phyloP scores from a whole-genome alignment of 2,888 invertebrate genomes.

The Caradrina clavipalpis region DNA sequence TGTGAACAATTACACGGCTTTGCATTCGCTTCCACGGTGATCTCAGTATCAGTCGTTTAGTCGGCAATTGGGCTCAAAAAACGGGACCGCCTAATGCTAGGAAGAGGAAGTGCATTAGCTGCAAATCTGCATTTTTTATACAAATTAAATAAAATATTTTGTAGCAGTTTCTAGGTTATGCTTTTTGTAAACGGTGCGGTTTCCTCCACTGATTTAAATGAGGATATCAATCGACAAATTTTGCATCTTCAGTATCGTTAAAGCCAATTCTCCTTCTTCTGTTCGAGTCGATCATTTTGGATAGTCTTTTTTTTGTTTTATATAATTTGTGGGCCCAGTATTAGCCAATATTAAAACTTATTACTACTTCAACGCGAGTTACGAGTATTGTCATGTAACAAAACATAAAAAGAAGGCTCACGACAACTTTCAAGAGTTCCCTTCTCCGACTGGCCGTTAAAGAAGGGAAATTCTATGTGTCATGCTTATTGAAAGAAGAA shows the following conservation, averaged over 20 bases:
- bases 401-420: neutral
- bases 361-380: too few species aligned
- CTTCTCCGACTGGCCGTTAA: neutral
- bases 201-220: neutral
- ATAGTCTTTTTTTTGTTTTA: too few species aligned
- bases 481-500: too few species aligned
- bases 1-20: conserved; percentile 51
- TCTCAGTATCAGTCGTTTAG: conserved; percentile 32
- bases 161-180: conserved; percentile 6
- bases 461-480: neutral
- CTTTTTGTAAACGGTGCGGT: neutral
- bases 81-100: conserved; percentile 11
- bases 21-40: conserved; percentile 48
- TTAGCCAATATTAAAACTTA: neutral
- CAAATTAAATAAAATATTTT: neutral
- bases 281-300: too few species aligned
- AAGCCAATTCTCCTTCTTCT: too few species aligned
- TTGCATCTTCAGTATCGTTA: neutral
- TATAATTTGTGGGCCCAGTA: too few species aligned
- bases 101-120: conserved; percentile 42
- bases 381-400: neutral
- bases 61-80: conserved; percentile 15
- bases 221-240: too few species aligned
- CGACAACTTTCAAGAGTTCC: neutral
- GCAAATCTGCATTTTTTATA: conserved; percentile 1